These are phyloP conservation scores for Cirrhinus molitorella DNA, from an alignment of 2,797 vertebrate species.

Conservation along the genomic window DNA sequence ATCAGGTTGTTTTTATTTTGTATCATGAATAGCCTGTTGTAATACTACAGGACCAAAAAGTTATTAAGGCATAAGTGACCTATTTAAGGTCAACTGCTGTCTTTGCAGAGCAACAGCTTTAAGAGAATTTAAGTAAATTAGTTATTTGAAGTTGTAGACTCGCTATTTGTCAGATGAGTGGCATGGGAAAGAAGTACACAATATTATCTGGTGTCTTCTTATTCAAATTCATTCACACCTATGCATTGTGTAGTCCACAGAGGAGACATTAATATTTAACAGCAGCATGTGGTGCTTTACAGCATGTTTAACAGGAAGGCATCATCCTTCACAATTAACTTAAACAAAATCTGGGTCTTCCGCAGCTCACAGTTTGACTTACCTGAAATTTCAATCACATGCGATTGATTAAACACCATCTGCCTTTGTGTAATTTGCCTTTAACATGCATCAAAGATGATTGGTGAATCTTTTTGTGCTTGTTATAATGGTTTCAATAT, in stretches of 20 bases:
- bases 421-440: conserved; percentile 35
- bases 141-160: background rate
- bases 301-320: conserved; percentile 4
- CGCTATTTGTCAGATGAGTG: background rate
- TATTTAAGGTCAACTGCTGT: background rate
- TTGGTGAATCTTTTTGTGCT: conserved; percentile 2
- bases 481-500: background rate
- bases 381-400: conserved; percentile 20
- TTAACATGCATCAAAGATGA: conserved; percentile 32
- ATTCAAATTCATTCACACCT: background rate
- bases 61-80: too few relatives aligned
- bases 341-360: conserved; percentile 9
- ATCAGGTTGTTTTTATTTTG: too few relatives aligned
- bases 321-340: conserved; percentile 19
- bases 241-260: background rate
- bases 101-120: background rate
- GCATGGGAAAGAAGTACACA: background rate
- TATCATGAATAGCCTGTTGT: too few relatives aligned
- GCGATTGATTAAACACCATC: conserved; percentile 34
- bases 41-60: too few relatives aligned
- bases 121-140: background rate
- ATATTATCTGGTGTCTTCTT: background rate
- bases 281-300: background rate
- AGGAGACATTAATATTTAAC: conserved; percentile 16
- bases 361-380: background rate